Evolutionary conservation across 2,888 invertebrate genomes (phyloP), one percentile per base, ranked within the genome.

Genomic region (Drosophila percnosoma): DNA sequence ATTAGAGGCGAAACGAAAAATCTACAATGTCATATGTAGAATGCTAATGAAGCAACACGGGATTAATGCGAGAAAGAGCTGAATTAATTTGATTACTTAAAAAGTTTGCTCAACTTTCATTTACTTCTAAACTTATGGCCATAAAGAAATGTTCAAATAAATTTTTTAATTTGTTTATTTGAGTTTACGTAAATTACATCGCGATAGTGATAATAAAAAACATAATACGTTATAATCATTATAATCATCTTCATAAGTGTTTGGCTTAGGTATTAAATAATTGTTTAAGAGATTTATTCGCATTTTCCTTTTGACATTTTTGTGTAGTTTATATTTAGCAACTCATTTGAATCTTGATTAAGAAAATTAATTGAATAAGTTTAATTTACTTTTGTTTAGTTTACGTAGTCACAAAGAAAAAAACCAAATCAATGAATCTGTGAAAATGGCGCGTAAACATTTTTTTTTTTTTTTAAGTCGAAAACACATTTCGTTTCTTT

Each of bases 201-300:
- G 87, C 84, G 79, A 87, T 87, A 87, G 72, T 87, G 89, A 86
- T 89, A 83, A 86, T 90, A 90, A 91, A 83, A 91, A 91, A 90
- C 88, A 91, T 85, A 91, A 90, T 89, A 90, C 83, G 80, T 88
- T 75, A 87, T 87, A 84, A 83, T 83, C 75, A 80, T 88, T 75
- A 87, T 87, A 84, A 83, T 83, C 75, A 80, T 88, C 67, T 78
- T 81, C 62, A 79, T 71, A 82, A 71, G 66, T 82, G 73, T 82
- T 81, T 64, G 62, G 71, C 87, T 87, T 85, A 87, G 85, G 66
- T 85, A 85, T 81, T 83, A 85, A 83, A 87, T 85, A 85, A 87
- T 85, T 85, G 69, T 79, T 79, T 78, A 81, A 83, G 81, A 85
- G 83, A 85, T 87, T 87, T 82, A 72, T 72, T 80, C 75, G 84